Conservation (phyloP, 2,888 invertebrate species). For the Odontomyia ornata region DNA sequence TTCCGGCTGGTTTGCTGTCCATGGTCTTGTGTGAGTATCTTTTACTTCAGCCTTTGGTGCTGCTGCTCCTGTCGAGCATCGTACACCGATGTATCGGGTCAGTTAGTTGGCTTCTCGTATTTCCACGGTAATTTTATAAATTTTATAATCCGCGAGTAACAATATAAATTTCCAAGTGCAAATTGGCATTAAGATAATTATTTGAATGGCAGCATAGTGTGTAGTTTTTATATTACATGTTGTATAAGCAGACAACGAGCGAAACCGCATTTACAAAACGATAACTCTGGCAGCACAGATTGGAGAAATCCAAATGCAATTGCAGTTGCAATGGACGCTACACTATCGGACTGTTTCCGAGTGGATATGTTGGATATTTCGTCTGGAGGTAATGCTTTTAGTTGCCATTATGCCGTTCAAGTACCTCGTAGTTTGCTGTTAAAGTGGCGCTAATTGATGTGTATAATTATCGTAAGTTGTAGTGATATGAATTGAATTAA, state of each 20-base stretch:
- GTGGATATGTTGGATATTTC: neutral
- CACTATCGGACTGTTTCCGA: too few relatives aligned
- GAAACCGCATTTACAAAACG: neutral
- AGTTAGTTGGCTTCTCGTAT: conserved; percentile 5
- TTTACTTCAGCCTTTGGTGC: too few relatives aligned
- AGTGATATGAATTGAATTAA: conserved; percentile 36
- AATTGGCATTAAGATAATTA: conserved; percentile 42
- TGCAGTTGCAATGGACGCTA: too few relatives aligned
- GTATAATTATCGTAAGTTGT: conserved; percentile 34
- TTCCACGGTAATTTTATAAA: conserved; percentile 32
- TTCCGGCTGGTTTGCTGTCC: neutral
- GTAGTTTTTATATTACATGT: neutral
- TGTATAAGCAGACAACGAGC: neutral
- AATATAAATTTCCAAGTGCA: conserved; percentile 37
- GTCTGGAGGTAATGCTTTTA: neutral
- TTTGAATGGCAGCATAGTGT: neutral
- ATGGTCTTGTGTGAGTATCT: conserved; percentile 1
- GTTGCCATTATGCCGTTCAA: conserved; percentile 16
- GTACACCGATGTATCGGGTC: too few relatives aligned
- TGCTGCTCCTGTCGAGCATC: too few relatives aligned
- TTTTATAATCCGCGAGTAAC: conserved; percentile 42
- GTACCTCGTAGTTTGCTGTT: neutral
- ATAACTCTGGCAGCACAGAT: neutral
- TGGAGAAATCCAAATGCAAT: neutral
- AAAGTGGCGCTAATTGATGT: conserved; percentile 39